phyloP scores from a whole-genome alignment of 2,113 vertebrate species.

The Brachyistius frenatus region DNA sequence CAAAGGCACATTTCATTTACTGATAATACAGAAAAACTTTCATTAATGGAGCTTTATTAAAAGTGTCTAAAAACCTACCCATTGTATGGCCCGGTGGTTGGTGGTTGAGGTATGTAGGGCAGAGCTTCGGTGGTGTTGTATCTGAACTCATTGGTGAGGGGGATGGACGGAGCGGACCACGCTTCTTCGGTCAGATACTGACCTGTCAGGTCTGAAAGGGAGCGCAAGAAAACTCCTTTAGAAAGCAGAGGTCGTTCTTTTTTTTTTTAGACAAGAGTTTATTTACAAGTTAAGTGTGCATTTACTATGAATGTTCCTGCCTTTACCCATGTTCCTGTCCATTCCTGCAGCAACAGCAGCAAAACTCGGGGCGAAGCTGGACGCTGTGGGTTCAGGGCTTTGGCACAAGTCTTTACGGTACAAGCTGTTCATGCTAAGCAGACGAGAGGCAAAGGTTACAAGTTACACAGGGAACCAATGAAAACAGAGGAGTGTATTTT shows the following conservation, averaged over 20 bases:
- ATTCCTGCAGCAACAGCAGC: slow-evolving; percentile 85
- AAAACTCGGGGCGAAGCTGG: slow-evolving; percentile 85
- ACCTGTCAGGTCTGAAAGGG: slow-evolving; percentile 75
- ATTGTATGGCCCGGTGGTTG: slow-evolving; percentile 82
- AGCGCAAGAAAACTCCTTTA: background rate
- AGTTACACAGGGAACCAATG: background rate
- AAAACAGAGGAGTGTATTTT: background rate
- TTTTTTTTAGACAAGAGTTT: no score
- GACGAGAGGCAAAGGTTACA: background rate
- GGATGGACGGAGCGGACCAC: slow-evolving; percentile 90
- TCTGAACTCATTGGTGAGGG: slow-evolving; percentile 90
- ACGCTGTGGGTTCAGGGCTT: slow-evolving; percentile 66
- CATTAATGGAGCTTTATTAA: background rate
- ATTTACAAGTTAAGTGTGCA: background rate
- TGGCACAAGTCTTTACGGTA: slow-evolving; percentile 81
- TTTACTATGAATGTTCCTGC: background rate
- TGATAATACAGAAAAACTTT: background rate
- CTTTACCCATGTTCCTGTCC: slow-evolving; percentile 89
- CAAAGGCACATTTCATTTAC: no score
- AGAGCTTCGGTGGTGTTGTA: slow-evolving; percentile 89
- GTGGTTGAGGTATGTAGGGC: slow-evolving; percentile 85
- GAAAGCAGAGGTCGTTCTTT: no score
- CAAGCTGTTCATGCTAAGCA: slow-evolving; percentile 73
- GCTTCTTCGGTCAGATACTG: slow-evolving; percentile 88
- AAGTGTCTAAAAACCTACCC: slow-evolving; percentile 80